Evolutionary conservation across 1,140 invertebrate genomes (phyloP), one percentile per base, ranked within the genome.

Genomic region (Pseudachorutes palmiensis): DNA sequence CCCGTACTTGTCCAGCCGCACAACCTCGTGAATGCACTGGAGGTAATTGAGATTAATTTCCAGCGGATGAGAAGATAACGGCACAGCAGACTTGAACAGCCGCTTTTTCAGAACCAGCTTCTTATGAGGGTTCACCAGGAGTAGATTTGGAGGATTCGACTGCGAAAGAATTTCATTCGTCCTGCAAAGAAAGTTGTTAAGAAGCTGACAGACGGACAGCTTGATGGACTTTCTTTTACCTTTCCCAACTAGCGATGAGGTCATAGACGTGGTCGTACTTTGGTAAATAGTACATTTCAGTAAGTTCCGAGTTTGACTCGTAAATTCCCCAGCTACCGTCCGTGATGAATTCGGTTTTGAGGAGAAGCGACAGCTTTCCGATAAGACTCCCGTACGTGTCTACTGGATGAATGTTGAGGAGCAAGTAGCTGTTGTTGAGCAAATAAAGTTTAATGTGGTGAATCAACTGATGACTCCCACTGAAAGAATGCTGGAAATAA

Each of bases 271-370:
- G 51, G 24, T 55, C 51, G 24, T 55, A 55, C 24, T 55, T 55
- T 55, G 12, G 51, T 26, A 55, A 55, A 24, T 55, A 55, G 51
- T 55, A 55, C 51, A 55, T 55, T 55, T 55, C 51, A 55, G 51
- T 55, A 5, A 55, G 51, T 22, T 55, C 51, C 9, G 51, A 55
- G 24, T 55, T 55, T 5, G 51, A 55, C 24, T 55, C 51, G 24
- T 55, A 55, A 19, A 55, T 55, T 55, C 51, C 51, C 51, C 51
- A 55, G 5, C 9, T 55, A 5, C 51, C 51, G 24, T 55, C 51
- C 9, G 9, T 55, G 3, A 55, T 24, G 24, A 55, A 55, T 55
- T 55, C 51, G 9, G 51, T 55, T 55, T 55, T 55, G 12, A 55
- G 51, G 51, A 55, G 51, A 5, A 55, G 51, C 5, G 12, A 12